phyloP scores from a whole-genome alignment of 2,888 invertebrate species.

The Anthophora plumipes region DNA sequence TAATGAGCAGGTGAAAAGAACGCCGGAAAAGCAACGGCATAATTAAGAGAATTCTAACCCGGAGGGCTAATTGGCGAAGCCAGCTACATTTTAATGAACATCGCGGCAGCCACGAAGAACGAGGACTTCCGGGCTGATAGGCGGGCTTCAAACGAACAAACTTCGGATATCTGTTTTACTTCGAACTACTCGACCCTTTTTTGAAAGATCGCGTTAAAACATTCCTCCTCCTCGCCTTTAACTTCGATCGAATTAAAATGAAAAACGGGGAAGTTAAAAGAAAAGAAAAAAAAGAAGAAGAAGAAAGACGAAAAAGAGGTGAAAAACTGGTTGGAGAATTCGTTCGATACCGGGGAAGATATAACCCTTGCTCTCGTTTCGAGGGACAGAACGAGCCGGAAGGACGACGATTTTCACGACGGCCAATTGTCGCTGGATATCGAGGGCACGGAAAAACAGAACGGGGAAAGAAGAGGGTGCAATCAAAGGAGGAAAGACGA shows the following conservation, averaged over 20 bases:
- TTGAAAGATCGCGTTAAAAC: no score
- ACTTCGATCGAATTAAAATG: no score
- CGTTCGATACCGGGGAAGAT: not conserved
- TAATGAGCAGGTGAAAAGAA: conserved; percentile 40
- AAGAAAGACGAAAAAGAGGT: no score
- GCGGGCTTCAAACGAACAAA: conserved; percentile 8
- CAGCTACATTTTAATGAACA: conserved; percentile 49
- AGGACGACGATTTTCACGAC: not conserved
- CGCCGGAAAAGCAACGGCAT: conserved; percentile 31
- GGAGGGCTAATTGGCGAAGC: conserved; percentile 45
- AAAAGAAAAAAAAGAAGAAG: not conserved
- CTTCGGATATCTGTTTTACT: conserved; percentile 22
- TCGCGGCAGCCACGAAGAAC: not conserved
- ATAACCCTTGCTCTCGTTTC: conserved; percentile 15
- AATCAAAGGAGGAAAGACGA: conserved; percentile 9
- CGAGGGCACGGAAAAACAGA: conserved; percentile 3
- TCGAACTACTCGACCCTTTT: not conserved
- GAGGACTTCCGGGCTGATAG: conserved; percentile 26
- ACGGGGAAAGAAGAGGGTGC: not conserved
- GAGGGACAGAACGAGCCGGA: not conserved
- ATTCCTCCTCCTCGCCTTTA: no score
- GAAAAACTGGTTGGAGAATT: not conserved
- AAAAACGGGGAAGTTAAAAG: not conserved
- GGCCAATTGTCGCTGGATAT: conserved; percentile 18
- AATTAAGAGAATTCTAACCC: conserved; percentile 53